phyloP scores from a whole-genome alignment of 2,797 vertebrate genomes.

The Chelidonichthys spinosus region DNA sequence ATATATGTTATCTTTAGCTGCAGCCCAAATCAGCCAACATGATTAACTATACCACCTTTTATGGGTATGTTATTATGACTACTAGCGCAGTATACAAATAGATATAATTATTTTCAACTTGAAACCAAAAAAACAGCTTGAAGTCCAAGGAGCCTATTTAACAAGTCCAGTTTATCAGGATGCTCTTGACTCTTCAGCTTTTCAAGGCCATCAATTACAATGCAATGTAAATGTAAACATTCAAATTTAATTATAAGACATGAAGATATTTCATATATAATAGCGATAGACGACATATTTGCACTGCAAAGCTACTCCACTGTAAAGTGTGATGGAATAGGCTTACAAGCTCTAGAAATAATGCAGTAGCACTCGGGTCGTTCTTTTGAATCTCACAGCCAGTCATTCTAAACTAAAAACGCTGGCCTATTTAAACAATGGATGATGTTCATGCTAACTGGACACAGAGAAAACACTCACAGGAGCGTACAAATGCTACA shows the following conservation, averaged over 20 bases:
- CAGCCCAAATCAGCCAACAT: background rate
- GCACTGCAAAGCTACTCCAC: constrained; percentile 23
- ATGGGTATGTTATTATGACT: background rate
- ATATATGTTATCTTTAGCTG: too few relatives aligned
- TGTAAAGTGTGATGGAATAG: constrained; percentile 16
- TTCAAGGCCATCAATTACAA: constrained; percentile 61
- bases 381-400: constrained; percentile 55
- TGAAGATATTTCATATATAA: background rate
- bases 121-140: constrained; percentile 34
- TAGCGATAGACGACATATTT: background rate
- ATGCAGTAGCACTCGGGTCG: constrained; percentile 31
- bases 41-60: background rate
- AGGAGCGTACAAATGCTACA: constrained; percentile 50
- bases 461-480: constrained; percentile 66
- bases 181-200: constrained; percentile 40
- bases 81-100: background rate
- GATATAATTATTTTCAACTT: background rate
- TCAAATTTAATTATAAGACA: background rate
- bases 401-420: constrained; percentile 52
- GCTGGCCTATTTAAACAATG: constrained; percentile 69
- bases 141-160: constrained; percentile 41
- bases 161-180: constrained; percentile 46
- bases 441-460: constrained; percentile 62
- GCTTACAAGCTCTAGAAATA: constrained; percentile 38
- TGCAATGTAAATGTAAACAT: constrained; percentile 44